phyloP scores from a whole-genome alignment of 1,140 invertebrate species.

The Planococcus citri region DNA sequence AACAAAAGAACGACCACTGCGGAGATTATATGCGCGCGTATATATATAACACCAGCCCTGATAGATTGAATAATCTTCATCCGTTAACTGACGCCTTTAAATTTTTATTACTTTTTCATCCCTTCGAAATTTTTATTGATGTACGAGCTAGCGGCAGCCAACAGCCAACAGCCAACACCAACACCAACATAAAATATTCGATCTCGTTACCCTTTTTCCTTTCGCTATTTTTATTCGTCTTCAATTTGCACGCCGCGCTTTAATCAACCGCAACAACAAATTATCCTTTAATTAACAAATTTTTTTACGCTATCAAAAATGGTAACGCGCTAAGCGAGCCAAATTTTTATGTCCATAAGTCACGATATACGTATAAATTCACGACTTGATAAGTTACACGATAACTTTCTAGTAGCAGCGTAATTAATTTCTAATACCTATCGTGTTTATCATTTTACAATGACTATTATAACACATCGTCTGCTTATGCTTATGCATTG shows the following conservation, averaged over 20 bases:
- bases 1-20: slow-evolving; percentile 18
- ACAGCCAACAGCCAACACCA: no score
- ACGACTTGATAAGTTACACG: not conserved
- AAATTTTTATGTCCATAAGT: not conserved
- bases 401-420: not conserved
- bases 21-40: slow-evolving; percentile 15
- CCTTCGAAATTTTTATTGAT: no score
- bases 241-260: not conserved
- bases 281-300: not conserved
- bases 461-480: not conserved
- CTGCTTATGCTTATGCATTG: not conserved
- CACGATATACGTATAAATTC: not conserved
- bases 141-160: not conserved
- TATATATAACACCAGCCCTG: not conserved
- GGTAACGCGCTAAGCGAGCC: not conserved
- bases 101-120: slow-evolving; percentile 2
- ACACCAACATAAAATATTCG: not conserved
- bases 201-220: not conserved
- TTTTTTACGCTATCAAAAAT: not conserved
- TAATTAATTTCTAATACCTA: not conserved
- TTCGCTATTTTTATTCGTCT: not conserved
- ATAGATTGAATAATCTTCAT: slow-evolving; percentile 19
- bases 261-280: not conserved
- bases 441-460: not conserved
- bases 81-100: slow-evolving; percentile 7